phyloP scores from a whole-genome alignment of 1,140 invertebrate genomes.

The Calosoma granatense region DNA sequence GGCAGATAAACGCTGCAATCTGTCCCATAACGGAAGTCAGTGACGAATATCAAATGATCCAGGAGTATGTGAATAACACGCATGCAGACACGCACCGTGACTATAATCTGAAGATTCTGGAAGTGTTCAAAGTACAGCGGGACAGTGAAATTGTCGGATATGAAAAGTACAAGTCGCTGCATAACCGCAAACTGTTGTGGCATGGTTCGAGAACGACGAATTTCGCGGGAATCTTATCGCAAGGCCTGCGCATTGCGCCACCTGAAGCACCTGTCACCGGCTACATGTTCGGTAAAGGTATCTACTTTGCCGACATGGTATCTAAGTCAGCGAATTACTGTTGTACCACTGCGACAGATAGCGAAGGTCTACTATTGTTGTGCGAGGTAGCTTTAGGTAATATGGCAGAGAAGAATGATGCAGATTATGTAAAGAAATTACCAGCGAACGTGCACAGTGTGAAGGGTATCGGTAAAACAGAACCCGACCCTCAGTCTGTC shows the following conservation, averaged over 20 bases:
- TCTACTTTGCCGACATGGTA: conserved; percentile 98
- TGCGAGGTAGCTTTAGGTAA: conserved; percentile 95
- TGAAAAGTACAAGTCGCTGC: conserved; percentile 72
- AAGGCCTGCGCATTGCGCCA: conserved; percentile 93
- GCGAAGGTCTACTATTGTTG: conserved; percentile 74
- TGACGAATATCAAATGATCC: conserved; percentile 67
- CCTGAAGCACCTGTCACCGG: conserved; percentile 89
- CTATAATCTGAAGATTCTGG: conserved; percentile 49
- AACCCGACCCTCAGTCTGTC: conserved; percentile 48
- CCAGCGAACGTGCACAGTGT: conserved; percentile 69
- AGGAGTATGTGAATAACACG: conserved; percentile 75
- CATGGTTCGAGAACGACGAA: conserved; percentile 93
- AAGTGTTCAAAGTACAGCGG: conserved; percentile 68
- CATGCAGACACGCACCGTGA: conserved; percentile 73
- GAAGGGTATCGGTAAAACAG: conserved; percentile 66
- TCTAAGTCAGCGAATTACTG: conserved; percentile 99
- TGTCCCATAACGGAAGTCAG: conserved; percentile 53
- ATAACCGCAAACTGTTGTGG: conserved; percentile 87
- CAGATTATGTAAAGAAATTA: conserved; percentile 68
- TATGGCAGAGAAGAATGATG: conserved; percentile 52
- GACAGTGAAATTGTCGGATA: conserved; percentile 71
- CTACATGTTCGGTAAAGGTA: conserved; percentile 97
- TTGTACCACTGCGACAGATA: conserved; percentile 57
- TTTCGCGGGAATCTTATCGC: conserved; percentile 90
- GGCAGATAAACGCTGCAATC: conserved; percentile 77